Evolutionary conservation across 1,140 invertebrate genomes (phyloP), one percentile per base, ranked within the genome.

Genomic region (Kradibia gibbosae): DNA sequence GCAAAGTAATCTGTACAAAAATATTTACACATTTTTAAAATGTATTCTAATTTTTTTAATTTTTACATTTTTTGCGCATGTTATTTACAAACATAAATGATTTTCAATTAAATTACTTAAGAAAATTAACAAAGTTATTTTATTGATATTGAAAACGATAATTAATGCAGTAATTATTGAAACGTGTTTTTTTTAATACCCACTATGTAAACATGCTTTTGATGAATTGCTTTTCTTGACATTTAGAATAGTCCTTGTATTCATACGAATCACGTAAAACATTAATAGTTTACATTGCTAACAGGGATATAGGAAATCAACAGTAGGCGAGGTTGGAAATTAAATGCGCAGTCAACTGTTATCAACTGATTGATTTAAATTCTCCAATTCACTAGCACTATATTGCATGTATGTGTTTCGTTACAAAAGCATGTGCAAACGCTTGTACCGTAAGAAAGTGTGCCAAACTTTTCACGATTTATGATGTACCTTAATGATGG

Each of bases 361-460:
- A 88, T 86, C 86, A 86, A 84, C 87, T 88, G 89, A 91, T 91
- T 90, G 90, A 91, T 91, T 91, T 90, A 88, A 91, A 91, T 90
- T 89, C 88, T 88, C 86, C 86, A 87, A 91, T 89, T 87, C 87
- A 20, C 20, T 25, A 28, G 17, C 31, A 25, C 36, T 78, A 55
- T 60, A 62, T 53, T 1, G n/a, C 55, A 71, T 55, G 10, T 67
- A 76, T 57, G 28, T 42, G 45, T 53, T 13, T n/a, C 15, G 20
- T 15, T 45, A 45, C 25, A 28, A 3, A 25, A 2, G 25, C 20
- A 17, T 86, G 89, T 88, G 86, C 88, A 87, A 86, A 85, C 86
- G 83, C 86, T 82, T 82, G 78, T 80, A 84, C 83, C 82, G 79
- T 84, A 86, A 89, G 88, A 87, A 90, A 90, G 87, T 90, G 89